Evolutionary conservation across 2,797 vertebrate species (phyloP), one percentile per base, ranked within the genome.

Genomic region (Eulemur mongoz): DNA sequence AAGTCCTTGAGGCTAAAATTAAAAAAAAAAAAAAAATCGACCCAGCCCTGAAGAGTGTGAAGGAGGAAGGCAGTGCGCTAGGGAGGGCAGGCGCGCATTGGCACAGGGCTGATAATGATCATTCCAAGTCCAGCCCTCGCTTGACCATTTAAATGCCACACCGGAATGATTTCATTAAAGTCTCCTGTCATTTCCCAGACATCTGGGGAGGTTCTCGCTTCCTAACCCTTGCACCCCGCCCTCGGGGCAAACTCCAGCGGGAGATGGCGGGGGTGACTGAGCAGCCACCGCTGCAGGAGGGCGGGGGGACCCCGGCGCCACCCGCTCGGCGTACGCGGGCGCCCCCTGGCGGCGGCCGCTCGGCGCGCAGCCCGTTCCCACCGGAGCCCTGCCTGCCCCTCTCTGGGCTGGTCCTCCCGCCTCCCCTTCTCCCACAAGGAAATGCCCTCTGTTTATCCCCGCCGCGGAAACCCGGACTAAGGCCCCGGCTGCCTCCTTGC

Each of bases 281-380:
- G 54, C 30, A 12, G 79, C 43, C 87, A 67, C n/a, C 22, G 15
- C 2, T 0, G 30, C 15, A 4, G 25, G 18, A 27, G 30, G 52
- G 9, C 2, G 7, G 81, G 22, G 30, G 17, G 73, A 93, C 38
- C 80, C 14, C 5, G 1, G n/a, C 76, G 20, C 7, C 4, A 50
- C 35, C 57, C 40, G 40, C 12, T 93, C 11, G 5, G 54, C 43
- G 20, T 57, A 40, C 81, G 75, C 52, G 2, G 35, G 50, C 75
- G 75, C 83, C 96, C 59, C 76, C 97, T 97, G n/a, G 92, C 38
- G 93, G 73, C 70, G 0, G 14, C n/a, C 3, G 1, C 73, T n/a
- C 30, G 0, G 6, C 10, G 0, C 1, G 22, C n/a, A 57, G 32
- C 30, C 7, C 1, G 27, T 50, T 72, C 27, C 35, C 0, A 2